Evolutionary conservation across 2,797 vertebrate genomes (phyloP).

Genomic region (Fundulus diaphanus): DNA sequence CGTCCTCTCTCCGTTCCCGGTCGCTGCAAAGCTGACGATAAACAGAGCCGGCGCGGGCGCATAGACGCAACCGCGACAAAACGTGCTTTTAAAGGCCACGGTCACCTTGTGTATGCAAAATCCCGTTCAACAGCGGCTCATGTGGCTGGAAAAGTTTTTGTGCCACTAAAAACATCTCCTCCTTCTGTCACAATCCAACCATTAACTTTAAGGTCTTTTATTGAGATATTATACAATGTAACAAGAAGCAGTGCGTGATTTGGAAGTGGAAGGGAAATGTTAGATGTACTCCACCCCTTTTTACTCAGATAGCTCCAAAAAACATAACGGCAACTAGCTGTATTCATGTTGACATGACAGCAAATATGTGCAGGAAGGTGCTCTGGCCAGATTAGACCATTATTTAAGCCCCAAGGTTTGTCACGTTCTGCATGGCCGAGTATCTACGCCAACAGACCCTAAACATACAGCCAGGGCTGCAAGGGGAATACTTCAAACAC

Average conservation of each 20-base stretch:
- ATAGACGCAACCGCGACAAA: constrained; percentile 31
- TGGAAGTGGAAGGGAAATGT: too few relatives aligned
- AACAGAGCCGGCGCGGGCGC: constrained; percentile 54
- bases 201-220: not conserved
- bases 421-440: not conserved
- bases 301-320: too few relatives aligned
- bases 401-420: not conserved
- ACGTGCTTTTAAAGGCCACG: constrained; percentile 12
- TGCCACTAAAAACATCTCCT: not conserved
- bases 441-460: not conserved
- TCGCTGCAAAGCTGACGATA: constrained; percentile 60
- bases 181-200: not conserved
- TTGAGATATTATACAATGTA: not conserved
- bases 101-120: not conserved
- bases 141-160: not conserved
- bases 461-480: not conserved
- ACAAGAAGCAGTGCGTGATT: not conserved
- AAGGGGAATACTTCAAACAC: too few relatives aligned
- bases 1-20: constrained; percentile 27
- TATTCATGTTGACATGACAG: too few relatives aligned
- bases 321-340: too few relatives aligned
- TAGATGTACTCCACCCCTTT: too few relatives aligned
- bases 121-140: not conserved
- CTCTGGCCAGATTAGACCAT: not conserved
- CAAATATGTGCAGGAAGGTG: too few relatives aligned